Evolutionary conservation across 2,888 invertebrate genomes (phyloP).

Genomic region (Galerucella nymphaeae): DNA sequence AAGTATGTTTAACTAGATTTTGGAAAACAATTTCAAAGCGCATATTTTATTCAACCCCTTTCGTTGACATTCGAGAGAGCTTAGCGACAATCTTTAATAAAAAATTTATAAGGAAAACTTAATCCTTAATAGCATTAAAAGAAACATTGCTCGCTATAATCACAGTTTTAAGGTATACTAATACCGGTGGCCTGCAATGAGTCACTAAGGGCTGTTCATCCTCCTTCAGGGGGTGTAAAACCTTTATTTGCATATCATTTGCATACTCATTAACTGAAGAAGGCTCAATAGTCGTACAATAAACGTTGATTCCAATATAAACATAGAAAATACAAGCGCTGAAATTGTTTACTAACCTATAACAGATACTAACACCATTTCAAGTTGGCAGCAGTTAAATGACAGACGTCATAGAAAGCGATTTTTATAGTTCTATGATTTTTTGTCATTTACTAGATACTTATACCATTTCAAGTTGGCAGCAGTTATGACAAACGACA

Average conservation of each 20-base stretch:
- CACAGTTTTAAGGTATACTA: conserved; percentile 53
- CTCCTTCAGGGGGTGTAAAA: conserved; percentile 47
- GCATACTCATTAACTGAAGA: conserved; percentile 47
- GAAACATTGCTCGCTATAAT: conserved; percentile 50
- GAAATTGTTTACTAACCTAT: not conserved
- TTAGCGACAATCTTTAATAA: conserved; percentile 36
- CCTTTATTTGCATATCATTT: conserved; percentile 54
- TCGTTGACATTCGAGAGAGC: conserved; percentile 7
- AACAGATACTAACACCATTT: no score
- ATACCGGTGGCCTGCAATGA: conserved; percentile 49
- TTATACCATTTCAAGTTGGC: no score
- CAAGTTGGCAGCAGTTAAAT: no score
- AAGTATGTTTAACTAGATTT: not conserved
- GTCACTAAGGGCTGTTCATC: conserved; percentile 51
- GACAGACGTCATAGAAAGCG: no score
- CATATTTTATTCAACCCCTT: conserved; percentile 27
- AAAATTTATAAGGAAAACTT: conserved; percentile 45
- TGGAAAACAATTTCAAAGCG: not conserved
- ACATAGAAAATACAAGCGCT: not conserved
- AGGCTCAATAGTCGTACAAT: conserved; percentile 16
- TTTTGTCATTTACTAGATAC: no score
- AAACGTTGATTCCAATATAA: not conserved
- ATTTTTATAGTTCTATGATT: no score
- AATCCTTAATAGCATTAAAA: conserved; percentile 50
- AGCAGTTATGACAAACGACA: no score